Base-by-base conservation (phyloP, 92 coral and sea anemone genomes). In the Porites divaricata region DNA sequence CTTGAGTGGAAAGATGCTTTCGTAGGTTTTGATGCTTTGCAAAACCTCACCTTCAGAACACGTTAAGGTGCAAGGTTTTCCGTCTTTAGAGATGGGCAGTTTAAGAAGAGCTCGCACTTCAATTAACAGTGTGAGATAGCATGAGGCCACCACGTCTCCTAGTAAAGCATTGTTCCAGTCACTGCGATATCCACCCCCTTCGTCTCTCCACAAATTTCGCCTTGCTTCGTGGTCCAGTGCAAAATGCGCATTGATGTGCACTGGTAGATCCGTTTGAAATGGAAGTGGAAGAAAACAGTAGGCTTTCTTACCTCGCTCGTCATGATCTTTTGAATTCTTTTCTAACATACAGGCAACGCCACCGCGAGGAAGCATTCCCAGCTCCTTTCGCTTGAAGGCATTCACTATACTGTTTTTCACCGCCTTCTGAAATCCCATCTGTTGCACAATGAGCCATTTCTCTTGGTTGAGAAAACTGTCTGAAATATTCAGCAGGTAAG, bases 211-310 rank as follows among this genome's bases (percentile, higher is more conserved):
- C 41, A 35, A 35, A 35, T 35, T 35, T 35, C 41, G 41, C 41
- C 41, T 35, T 35, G 89, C 87, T 52, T 90, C 91, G 61, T 91
- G 92, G 75, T 90, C 84, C 17, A 92, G 78, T 24, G 93, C 95
- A 85, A 94, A 94, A 56, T 94, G 98, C 1, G 95, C 98, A 68
- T 94, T 94, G 17, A 94, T 81, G 41, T 35, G 41, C 41, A 35
- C 41, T 35, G 41, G 41, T 35, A 35, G 41, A 35, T 35, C 41
- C 4, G 41, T 2, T 35, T 35, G 5, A 35, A 90, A 80, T 3
- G 98, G 95, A 9, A 94, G 94, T 28, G 98, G 98, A 15, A 94
- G 85, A 26, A 92, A 86, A 65, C 94, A 90, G 66, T 50, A 90
- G 14, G 89, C 89, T 41, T 83, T 89, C 71, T 81, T 74, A 24